Base-by-base conservation (phyloP, 2,888 invertebrate genomes). In the Drosophila emarginata region DNA sequence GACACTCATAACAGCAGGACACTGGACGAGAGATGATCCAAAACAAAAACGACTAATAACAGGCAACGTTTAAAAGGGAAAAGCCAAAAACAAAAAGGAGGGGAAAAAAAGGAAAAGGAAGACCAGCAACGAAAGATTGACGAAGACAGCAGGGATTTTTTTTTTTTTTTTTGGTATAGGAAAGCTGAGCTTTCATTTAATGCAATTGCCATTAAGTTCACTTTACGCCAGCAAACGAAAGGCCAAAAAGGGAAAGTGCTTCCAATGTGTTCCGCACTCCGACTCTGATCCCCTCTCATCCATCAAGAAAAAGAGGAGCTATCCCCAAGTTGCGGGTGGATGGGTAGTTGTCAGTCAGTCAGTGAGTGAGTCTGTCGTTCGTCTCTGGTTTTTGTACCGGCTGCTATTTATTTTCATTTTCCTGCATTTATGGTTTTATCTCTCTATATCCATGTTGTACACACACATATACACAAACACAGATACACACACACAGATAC, bases 331-430 rank as follows among this genome's bases (percentile, higher is more conserved):
- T 45, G 15, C 2, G 40, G 40, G 40, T 4, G 9, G 26, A 15
- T 14, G 21, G 14, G 40, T 32, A 32, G 32, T 32, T 1, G 32
- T 32, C 9, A 9, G 32, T 32, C 9, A 2, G 32, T 32, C 9
- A 32, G 28, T 5, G 5, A 6, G 28, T 15, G 23, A 11, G 45
- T 45, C 18, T 21, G 21, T 21, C 11, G 18, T 45, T 45, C 45
- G 21, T 45, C 45, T 45, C 21, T 12, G 18, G 45, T 12, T 50
- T 28, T 45, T 59, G 71, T 45, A 63, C 82, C 83, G 71, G 74
- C 83, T 87, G 87, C 86, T 87, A 79, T 83, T 82, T 86, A 87
- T 87, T 85, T 83, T 82, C 86, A 87, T 87, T 83, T 85, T 82
- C 86, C 74, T 79, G 69, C 82, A 87, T 87, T 83, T 87, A 87